Conservation (phyloP, 2,888 invertebrate species). For the Norana najaformis region DNA sequence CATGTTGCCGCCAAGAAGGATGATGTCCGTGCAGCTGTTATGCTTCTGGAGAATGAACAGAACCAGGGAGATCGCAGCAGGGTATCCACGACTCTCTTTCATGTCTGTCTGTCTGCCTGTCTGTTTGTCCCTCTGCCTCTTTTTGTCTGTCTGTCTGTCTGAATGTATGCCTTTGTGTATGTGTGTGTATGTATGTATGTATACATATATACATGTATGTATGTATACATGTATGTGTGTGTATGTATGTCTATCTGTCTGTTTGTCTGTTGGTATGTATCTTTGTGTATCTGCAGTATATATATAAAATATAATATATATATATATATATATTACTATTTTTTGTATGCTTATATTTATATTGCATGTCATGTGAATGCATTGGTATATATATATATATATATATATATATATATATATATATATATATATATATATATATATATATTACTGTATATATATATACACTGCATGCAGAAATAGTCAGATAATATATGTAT, state of each 20-base stretch:
- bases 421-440: not conserved
- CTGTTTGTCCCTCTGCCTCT: too few species aligned
- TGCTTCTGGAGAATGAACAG: slow-evolving; percentile 94
- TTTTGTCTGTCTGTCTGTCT: too few species aligned
- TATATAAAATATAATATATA: not conserved
- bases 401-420: not conserved
- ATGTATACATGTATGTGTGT: not conserved
- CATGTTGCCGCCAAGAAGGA: slow-evolving; percentile 99
- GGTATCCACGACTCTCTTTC: slow-evolving; percentile 46
- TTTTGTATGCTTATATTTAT: too few species aligned
- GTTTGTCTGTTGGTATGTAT: not conserved
- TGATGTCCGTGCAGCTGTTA: slow-evolving; percentile 94
- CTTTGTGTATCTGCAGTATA: not conserved
- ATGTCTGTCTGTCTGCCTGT: too few species aligned
- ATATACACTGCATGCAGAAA: too few species aligned
- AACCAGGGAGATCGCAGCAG: slow-evolving; percentile 97
- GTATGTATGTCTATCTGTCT: not conserved
- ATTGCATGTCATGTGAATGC: too few species aligned
- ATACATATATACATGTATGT: not conserved
- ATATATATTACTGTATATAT: not conserved
- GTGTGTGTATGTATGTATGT: not conserved
- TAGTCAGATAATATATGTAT: not conserved
- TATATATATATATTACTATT: not conserved
- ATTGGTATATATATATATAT: not conserved
- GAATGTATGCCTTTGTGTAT: not conserved